Base-by-base conservation (phyloP, 2,888 invertebrate species). In the Thereva nobilitata region DNA sequence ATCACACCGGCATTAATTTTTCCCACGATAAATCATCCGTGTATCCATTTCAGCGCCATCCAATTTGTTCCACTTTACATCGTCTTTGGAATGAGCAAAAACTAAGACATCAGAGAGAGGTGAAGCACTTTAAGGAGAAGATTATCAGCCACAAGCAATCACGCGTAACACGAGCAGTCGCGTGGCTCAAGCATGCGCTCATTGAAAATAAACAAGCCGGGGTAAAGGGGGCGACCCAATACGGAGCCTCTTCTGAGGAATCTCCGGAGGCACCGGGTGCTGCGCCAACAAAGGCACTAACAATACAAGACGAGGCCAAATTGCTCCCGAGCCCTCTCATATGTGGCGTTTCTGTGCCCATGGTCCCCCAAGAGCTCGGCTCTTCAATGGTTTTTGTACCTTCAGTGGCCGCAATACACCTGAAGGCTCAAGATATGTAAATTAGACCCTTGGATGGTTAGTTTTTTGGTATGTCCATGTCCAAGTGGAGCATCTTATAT, bases 71-170 rank as follows among this genome's bases (percentile, higher is more conserved):
- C 64, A 64, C 64, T 64, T 64, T 38, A 38, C 45, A 10, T 53
- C 61, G 50, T 50, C 50, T 12, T 35, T 34, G 61, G 8, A 10
- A 61, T 9, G 8, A 34, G 23, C 12, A n/a, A 40, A 41, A 61
- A 61, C 50, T 61, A 45, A 61, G 61, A 49, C 61, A 61, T 61
- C 61, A 64, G 44, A 42, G 53, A 44, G 44, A 23, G 23, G 23
- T 23, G 23, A 64, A 64, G 38, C 35, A 49, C 53, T 54, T 35
- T 47, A 47, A 37, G 40, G 38, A 37, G n/a, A 55, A 69, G 69
- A 67, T 69, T 69, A 69, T 69, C 69, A 61, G 67, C 69, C 69
- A 69, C 69, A 64, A 67, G 69, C 69, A 69, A 69, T 69, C 67
- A 67, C 67, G 67, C 69, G 69, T 69, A 69, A 69, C 45, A 69